Evolutionary conservation across 2,797 vertebrate genomes (phyloP).

Genomic region (Ammospiza maritima): DNA sequence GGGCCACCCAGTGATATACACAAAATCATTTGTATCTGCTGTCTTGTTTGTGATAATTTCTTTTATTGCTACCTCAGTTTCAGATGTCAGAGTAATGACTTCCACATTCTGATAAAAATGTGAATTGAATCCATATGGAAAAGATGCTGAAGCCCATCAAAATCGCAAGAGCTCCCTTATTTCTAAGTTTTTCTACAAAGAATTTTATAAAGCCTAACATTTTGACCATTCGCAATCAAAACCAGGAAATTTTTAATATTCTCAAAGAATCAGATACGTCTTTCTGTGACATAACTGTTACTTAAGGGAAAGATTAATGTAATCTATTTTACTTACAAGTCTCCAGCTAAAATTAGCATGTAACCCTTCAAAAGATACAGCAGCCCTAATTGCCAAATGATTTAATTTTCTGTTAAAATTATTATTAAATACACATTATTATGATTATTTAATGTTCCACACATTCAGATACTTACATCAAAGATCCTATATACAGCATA

Average conservation of each 20-base stretch:
- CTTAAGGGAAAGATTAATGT: neutral
- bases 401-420: neutral
- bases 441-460: neutral
- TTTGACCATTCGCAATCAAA: neutral
- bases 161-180: slow-evolving; percentile 51
- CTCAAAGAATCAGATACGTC: neutral
- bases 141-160: slow-evolving; percentile 53
- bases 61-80: slow-evolving; percentile 85
- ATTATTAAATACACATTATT: neutral
- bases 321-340: slow-evolving; percentile 16
- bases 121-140: slow-evolving; percentile 84
- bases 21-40: slow-evolving; percentile 84
- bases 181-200: slow-evolving; percentile 36
- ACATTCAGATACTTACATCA: neutral
- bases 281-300: neutral
- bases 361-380: neutral
- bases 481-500: neutral
- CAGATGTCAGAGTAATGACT: slow-evolving; percentile 85
- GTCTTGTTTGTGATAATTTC: slow-evolving; percentile 85
- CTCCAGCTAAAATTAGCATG: neutral
- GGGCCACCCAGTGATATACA: slow-evolving; percentile 85
- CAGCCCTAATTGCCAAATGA: neutral
- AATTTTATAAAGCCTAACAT: slow-evolving; percentile 2
- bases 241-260: neutral
- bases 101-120: slow-evolving; percentile 85